These are phyloP conservation scores for Aurelia coerulea DNA, from an alignment of 30 jellyfish, hydroid and myxozoan species.

Conservation along the genomic window DNA sequence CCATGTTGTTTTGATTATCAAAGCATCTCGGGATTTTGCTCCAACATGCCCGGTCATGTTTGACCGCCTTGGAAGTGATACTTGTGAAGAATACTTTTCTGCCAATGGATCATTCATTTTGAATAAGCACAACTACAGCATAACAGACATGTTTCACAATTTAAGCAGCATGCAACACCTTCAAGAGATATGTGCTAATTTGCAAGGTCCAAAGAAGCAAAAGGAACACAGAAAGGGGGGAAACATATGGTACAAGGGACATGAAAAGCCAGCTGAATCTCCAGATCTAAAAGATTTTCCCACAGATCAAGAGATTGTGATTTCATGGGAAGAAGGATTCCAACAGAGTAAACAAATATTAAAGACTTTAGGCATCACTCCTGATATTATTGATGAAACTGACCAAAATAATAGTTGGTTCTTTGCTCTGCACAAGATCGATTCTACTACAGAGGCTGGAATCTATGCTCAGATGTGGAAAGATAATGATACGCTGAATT, in stretches of 20 bases:
- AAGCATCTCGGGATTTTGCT: constrained; percentile 13
- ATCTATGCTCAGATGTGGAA: neutral
- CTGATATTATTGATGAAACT: constrained; percentile 3
- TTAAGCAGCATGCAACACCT: constrained; percentile 6
- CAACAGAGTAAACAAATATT: neutral
- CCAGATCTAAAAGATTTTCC: constrained; percentile 10
- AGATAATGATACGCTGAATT: neutral
- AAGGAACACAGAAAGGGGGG: constrained; percentile 13
- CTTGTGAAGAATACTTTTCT: constrained; percentile 34
- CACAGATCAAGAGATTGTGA: constrained; percentile 15
- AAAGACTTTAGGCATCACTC: constrained; percentile 2
- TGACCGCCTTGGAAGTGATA: constrained; percentile 2
- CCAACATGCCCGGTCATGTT: constrained; percentile 8
- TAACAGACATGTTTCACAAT: neutral
- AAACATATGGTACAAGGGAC: neutral
- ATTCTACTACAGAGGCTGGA: neutral
- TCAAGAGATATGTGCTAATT: constrained; percentile 15
- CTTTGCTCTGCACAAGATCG: constrained; percentile 9
- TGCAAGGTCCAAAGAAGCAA: constrained; percentile 8
- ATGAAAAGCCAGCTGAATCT: constrained; percentile 21
- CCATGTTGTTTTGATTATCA: neutral
- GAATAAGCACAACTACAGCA: constrained; percentile 30
- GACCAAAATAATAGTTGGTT: constrained; percentile 12
- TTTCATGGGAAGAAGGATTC: constrained; percentile 13
- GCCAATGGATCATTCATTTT: constrained; percentile 15